Conservation (phyloP, 1,140 invertebrate species). For the Oncopodura yosiiana region DNA sequence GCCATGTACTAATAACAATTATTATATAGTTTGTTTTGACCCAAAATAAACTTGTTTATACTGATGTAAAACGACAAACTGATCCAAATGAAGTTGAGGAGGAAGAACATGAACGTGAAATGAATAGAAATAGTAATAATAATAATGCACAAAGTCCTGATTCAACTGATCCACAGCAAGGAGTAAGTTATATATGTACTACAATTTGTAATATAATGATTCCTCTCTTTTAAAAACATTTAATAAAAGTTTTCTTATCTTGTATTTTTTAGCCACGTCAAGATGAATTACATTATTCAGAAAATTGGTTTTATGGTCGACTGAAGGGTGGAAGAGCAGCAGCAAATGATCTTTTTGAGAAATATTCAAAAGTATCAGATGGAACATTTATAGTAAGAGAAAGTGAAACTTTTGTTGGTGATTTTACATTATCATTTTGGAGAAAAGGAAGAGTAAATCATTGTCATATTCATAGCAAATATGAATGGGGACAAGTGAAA, state of each 20-base stretch:
- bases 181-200: background rate
- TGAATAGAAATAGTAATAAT: constrained; percentile 2
- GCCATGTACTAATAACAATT: too few relatives aligned
- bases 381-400: constrained; percentile 90
- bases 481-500: constrained; percentile 76
- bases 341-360: constrained; percentile 64
- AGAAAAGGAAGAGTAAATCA: constrained; percentile 80
- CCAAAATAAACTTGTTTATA: constrained; percentile 77
- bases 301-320: constrained; percentile 92
- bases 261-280: constrained; percentile 32
- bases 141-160: constrained; percentile 33
- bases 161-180: background rate
- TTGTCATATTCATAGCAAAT: constrained; percentile 80
- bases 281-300: constrained; percentile 85
- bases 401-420: constrained; percentile 91
- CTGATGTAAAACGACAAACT: constrained; percentile 48
- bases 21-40: constrained; percentile 96
- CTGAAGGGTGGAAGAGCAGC: constrained; percentile 63
- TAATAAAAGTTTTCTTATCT: background rate
- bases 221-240: too few relatives aligned
- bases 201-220: background rate
- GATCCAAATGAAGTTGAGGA: constrained; percentile 46
- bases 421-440: constrained; percentile 92
- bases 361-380: constrained; percentile 78
- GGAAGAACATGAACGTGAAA: constrained; percentile 43